Evolutionary conservation across 2,888 invertebrate genomes (phyloP).

Genomic region (Eudasyphora cyanicolor): DNA sequence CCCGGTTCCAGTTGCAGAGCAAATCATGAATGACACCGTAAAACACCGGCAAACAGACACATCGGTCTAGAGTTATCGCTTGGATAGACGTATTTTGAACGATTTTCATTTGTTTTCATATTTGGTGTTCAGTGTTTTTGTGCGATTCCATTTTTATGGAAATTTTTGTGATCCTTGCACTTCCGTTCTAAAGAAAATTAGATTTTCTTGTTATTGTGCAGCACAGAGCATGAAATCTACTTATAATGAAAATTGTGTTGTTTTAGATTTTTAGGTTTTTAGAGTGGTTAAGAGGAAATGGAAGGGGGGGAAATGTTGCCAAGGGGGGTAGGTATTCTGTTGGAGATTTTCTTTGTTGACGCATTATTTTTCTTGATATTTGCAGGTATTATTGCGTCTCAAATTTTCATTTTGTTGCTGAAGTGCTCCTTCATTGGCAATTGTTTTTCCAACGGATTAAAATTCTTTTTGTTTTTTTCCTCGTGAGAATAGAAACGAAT

Average conservation of each 20-base stretch:
- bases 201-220: neutral
- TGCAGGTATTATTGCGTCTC: conserved; percentile 1
- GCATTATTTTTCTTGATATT: too few species aligned
- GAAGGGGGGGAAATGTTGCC: conserved; percentile 13
- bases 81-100: neutral
- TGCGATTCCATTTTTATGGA: conserved; percentile 8
- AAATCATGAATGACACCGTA: conserved; percentile 37
- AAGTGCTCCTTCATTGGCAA: too few species aligned
- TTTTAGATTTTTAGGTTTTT: neutral
- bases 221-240: neutral
- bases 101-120: neutral
- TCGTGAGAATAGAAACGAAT: too few species aligned
- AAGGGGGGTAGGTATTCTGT: neutral
- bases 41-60: too few species aligned
- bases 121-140: neutral
- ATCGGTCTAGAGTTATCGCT: conserved; percentile 41
- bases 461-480: too few species aligned
- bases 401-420: too few species aligned
- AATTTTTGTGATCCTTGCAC: conserved; percentile 28
- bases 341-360: neutral
- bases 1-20: too few species aligned
- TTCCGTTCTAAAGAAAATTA: conserved; percentile 20
- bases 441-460: too few species aligned
- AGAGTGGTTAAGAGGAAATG: neutral
- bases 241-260: neutral